Percentiles rank a stretch among this genome's conserved stretches.
These are phyloP conservation scores for Stegana nigrithorax DNA, from an alignment of 2,888 invertebrate species.

Conservation along the genomic window DNA sequence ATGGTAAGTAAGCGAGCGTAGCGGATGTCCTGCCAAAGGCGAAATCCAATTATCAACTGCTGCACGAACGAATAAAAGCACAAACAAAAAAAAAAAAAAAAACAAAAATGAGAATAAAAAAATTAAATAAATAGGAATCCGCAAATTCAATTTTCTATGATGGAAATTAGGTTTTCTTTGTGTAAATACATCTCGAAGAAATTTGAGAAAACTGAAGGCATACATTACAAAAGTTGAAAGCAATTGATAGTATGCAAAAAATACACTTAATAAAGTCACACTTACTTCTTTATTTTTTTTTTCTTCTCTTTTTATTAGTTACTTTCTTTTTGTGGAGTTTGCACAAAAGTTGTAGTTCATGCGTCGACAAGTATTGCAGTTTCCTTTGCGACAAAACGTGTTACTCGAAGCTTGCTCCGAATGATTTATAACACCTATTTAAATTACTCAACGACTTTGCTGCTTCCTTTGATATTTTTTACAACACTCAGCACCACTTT, in stretches of 20 bases:
- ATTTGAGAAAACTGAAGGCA: neutral
- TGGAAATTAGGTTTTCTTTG: slow-evolving; percentile 7
- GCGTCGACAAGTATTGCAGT: neutral
- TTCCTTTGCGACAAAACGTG: neutral
- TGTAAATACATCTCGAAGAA: neutral
- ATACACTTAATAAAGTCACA: too few relatives aligned
- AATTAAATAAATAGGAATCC: too few relatives aligned
- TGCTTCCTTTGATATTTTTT: too few relatives aligned
- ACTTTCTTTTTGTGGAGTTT: too few relatives aligned
- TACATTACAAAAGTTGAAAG: too few relatives aligned
- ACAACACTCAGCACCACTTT: neutral
- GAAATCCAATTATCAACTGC: slow-evolving; percentile 13
- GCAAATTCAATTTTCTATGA: neutral
- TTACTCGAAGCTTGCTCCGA: neutral
- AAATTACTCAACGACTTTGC: slow-evolving; percentile 7
- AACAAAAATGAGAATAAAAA: too few relatives aligned
- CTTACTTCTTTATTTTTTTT: neutral
- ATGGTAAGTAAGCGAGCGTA: neutral
- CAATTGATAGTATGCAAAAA: too few relatives aligned
- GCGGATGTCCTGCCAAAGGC: slow-evolving; percentile 14
- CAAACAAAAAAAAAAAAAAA: neutral
- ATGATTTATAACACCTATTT: slow-evolving; percentile 12
- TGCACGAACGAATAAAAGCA: neutral
- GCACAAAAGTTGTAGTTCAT: too few relatives aligned
- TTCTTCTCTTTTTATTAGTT: too few relatives aligned